These are phyloP conservation scores for Malurus leucopterus DNA, from an alignment of 2,797 vertebrate species.

Conservation along the genomic window DNA sequence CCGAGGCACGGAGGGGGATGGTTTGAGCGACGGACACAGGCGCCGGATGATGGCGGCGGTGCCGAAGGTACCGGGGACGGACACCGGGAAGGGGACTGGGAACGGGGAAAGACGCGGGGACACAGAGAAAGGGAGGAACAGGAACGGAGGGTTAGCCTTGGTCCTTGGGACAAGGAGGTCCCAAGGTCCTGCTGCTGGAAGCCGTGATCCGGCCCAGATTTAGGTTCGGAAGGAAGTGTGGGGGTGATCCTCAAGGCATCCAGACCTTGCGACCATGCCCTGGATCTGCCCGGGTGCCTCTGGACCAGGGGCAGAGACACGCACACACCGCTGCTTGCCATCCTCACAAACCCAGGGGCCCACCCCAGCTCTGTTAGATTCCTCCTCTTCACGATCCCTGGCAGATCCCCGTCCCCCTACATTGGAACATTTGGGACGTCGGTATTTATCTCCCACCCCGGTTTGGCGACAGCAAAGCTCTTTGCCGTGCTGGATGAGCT, in stretches of 20 bases:
- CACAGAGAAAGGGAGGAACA: neutral
- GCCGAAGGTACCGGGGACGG: neutral
- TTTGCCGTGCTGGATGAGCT: neutral
- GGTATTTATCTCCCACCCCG: rapidly evolving
- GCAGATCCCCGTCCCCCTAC: neutral
- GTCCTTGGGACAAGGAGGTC: neutral
- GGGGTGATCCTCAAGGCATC: rapidly evolving
- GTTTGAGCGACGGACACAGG: neutral
- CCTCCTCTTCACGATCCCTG: rapidly evolving
- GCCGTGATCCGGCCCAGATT: rapidly evolving
- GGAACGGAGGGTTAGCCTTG: neutral
- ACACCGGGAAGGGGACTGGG: rapidly evolving
- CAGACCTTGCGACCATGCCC: neutral
- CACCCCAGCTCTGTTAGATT: rapidly evolving
- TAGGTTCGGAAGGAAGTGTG: rapidly evolving
- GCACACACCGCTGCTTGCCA: no score
- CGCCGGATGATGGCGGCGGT: neutral
- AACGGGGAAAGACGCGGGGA: neutral
- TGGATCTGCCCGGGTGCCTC: rapidly evolving
- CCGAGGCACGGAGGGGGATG: neutral
- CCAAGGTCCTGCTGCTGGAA: no score
- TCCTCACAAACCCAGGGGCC: no score
- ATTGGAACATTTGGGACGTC: neutral
- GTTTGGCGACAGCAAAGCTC: no score
- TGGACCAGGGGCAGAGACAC: neutral